These are phyloP conservation scores for Sebastes matsubarae DNA, from an alignment of 2,797 vertebrate genomes.

Conservation along the genomic window DNA sequence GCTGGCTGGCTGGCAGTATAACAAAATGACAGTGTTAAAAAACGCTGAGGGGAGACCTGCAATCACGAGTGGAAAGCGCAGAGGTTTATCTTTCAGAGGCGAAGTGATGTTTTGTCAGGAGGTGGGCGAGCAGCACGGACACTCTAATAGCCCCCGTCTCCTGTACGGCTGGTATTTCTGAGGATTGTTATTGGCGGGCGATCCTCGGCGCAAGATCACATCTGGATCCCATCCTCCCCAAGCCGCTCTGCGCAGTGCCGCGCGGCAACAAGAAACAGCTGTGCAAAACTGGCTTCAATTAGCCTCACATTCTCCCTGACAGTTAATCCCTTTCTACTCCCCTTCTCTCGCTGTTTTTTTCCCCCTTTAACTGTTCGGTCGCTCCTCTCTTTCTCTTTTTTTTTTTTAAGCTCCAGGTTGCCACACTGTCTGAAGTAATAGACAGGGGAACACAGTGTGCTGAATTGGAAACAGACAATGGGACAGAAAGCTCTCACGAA, in stretches of 20 bases:
- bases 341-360: slow-evolving; percentile 53
- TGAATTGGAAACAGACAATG: slow-evolving; percentile 70
- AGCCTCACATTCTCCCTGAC: slow-evolving; percentile 84
- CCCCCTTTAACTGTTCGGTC: slow-evolving; percentile 64
- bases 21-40: slow-evolving; percentile 73
- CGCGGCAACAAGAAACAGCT: slow-evolving; percentile 85
- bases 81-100: slow-evolving; percentile 49
- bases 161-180: slow-evolving; percentile 75
- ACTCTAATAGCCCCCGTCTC: slow-evolving; percentile 74
- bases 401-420: slow-evolving; percentile 59
- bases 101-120: slow-evolving; percentile 56
- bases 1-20: slow-evolving; percentile 29
- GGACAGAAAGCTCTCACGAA: slow-evolving; percentile 62
- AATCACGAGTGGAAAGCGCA: slow-evolving; percentile 43
- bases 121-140: slow-evolving; percentile 45
- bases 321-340: slow-evolving; percentile 80
- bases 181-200: slow-evolving; percentile 76
- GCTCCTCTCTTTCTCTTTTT: slow-evolving; percentile 23
- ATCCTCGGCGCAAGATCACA: slow-evolving; percentile 74
- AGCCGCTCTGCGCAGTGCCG: slow-evolving; percentile 73
- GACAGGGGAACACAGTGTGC: slow-evolving; percentile 50
- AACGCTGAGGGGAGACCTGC: slow-evolving; percentile 26
- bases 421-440: slow-evolving; percentile 69
- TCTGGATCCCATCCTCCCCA: slow-evolving; percentile 82
- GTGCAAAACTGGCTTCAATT: slow-evolving; percentile 86